Percentiles rank a stretch among this genome's conserved stretches.
phyloP scores from a whole-genome alignment of 1,140 invertebrate species.

The Notospermus geniculatus region DNA sequence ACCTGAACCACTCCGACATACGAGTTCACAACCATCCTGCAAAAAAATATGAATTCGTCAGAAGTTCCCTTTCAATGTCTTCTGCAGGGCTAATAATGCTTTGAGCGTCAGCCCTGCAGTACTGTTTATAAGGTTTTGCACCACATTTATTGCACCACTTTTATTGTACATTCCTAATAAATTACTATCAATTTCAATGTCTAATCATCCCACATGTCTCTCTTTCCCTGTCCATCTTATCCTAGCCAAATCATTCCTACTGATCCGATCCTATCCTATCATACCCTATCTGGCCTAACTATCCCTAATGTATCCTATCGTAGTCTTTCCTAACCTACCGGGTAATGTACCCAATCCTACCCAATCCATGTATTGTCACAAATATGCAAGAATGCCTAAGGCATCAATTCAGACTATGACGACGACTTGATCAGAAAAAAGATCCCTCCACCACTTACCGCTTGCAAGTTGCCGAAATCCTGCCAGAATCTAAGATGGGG shows the following conservation, averaged over 20 bases:
- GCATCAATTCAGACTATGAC: not conserved
- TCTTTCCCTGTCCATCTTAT: too few relatives aligned
- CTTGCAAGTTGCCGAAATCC: constrained; percentile 56
- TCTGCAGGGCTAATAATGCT: too few relatives aligned
- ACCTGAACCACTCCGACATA: constrained; percentile 47
- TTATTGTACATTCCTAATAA: too few relatives aligned
- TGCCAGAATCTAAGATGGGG: constrained; percentile 56
- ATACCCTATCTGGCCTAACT: not conserved
- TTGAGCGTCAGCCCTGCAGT: too few relatives aligned
- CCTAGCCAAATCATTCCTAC: too few relatives aligned
- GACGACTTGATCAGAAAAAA: not conserved
- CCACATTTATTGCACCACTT: too few relatives aligned
- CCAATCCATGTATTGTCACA: not conserved
- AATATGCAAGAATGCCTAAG: not conserved
- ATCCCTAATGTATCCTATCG: not conserved
- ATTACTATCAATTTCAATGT: too few relatives aligned
- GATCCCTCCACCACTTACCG: constrained; percentile 36
- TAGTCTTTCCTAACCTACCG: not conserved
- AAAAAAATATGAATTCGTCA: constrained; percentile 14
- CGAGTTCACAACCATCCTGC: constrained; percentile 57
- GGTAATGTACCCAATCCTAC: not conserved
- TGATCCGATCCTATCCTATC: not conserved
- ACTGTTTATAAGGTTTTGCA: too few relatives aligned
- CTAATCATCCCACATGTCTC: too few relatives aligned
- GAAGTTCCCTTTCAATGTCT: too few relatives aligned